Evolutionary conservation across 2,113 vertebrate species (phyloP), one percentile per base, ranked within the genome.

Genomic region (Pomatostomus ruficeps): DNA sequence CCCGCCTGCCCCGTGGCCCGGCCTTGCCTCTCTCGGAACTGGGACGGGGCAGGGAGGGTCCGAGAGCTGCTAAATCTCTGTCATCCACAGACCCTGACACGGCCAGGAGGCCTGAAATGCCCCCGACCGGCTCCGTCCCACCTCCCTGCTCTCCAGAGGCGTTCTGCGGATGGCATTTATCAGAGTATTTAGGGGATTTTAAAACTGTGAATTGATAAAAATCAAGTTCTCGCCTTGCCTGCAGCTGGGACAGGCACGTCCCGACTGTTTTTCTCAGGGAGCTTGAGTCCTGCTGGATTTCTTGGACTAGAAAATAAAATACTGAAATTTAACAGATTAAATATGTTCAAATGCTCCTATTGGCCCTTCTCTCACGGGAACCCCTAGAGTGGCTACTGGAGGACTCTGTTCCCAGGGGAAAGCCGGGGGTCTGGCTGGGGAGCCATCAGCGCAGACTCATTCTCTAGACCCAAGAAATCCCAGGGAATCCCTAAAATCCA

Each of bases 1-100:
- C 7, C 20, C 5, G 0, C 24, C 22, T 10, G 19, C 8, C n/a
- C 62, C 19, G 1, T 1, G 4, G 11, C 10, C 42, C 11, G 7
- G 28, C 26, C 48, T 61, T 23, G 29, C 24, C 38, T 66, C n/a
- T 46, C 10, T 52, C 10, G 23, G 48, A 14, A 19, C 3, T 12
- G 52, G 42, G 19, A 63, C 6, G 9, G 21, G 10, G 4, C 33
- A 55, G 14, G 9, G 21, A 49, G 23, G 5, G 16, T 18, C 29
- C 5, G 36, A 55, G 72, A 59, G 25, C 51, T 54, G 68, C 52
- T 68, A 62, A 81, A 87, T 66, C 49, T 67, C 28, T 84, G 36
- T 38, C 22, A 3, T 45, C 20, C 15, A 29, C 49, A 72, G 59
- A 80, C 4, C 14, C 45, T 36, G 80, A 68, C 84, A 52, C 0